Evolutionary conservation across 1,140 invertebrate species (phyloP), one percentile per base, ranked within the genome.

Genomic region (Rhysida immarginata): DNA sequence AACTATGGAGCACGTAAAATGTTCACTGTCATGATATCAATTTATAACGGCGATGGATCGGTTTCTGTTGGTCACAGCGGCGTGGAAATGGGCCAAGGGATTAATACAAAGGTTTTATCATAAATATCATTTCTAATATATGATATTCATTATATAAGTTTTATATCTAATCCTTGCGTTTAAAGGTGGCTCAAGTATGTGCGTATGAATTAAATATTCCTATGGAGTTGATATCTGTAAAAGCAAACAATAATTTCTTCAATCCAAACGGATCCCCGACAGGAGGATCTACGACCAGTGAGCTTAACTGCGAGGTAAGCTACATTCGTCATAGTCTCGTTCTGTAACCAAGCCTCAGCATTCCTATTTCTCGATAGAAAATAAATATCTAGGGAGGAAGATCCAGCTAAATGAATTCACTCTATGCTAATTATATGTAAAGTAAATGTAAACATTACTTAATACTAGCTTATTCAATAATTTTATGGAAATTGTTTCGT

Each of bases 31-130:
- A 68, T 80, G 21, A 63, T 83, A 5, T 66, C 76, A 21, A 69
- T 83, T 43, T 82, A 81, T 62, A 66, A 65, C 3, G 73, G 72
- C 44, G 81, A 81, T 54, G 75, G 75, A 24, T 76, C 78, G 16
- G 75, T 83, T 24, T 67, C 79, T 2, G 58, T 82, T 26, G 70
- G 75, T n/a, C 79, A 81, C 59, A 79, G 77, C 41, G 81, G 79
- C 24, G 75, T 80, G 58, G 81, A 82, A 71, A 81, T 82, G 79
- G 81, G 81, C 8, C 81, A 83, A 68, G 81, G 81, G 2, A 66
- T 83, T 3, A 78, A 81, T 60, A 82, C 79, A 5, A 82, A 82
- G 63, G 68, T 73, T 53, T 26, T n/a, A n/a, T n/a, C n/a, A n/a
- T n/a, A n/a, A n/a, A n/a, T n/a, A n/a, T n/a, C n/a, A n/a, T n/a